These are phyloP conservation scores for Onchidella celtica DNA, from an alignment of 2,888 invertebrate species.

Conservation along the genomic window DNA sequence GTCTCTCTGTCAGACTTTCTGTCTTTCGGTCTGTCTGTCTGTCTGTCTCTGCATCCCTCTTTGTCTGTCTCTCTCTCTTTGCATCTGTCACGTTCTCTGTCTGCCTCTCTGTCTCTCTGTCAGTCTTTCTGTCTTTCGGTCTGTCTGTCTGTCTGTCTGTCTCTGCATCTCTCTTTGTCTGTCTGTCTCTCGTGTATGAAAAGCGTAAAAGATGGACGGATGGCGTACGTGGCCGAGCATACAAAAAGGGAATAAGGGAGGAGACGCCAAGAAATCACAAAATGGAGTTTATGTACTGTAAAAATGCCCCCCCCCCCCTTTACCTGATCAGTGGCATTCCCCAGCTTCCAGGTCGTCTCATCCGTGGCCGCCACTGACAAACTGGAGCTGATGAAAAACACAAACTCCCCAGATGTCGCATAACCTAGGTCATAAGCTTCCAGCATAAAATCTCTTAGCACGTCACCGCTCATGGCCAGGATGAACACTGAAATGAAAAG, in stretches of 20 bases:
- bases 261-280: no score
- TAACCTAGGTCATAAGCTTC: conserved; percentile 63
- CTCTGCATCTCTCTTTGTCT: conserved; percentile 21
- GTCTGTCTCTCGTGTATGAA: conserved; percentile 5
- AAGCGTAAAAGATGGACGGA: no score
- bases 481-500: conserved; percentile 18
- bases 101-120: conserved; percentile 12
- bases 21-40: no score
- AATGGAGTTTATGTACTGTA: no score
- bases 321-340: conserved; percentile 18
- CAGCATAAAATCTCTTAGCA: conserved; percentile 60
- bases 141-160: background rate
- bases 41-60: conserved; percentile 16
- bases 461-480: background rate
- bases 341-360: background rate
- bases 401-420: conserved; percentile 64
- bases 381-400: conserved; percentile 63
- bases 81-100: conserved; percentile 24
- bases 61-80: no score
- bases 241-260: no score
- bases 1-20: no score
- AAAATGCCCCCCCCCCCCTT: background rate
- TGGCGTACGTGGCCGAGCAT: no score
- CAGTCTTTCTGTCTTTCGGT: background rate
- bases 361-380: background rate